A percentile compares a stretch with the other conserved stretches of the same genome.
Conservation (phyloP, 2,888 invertebrate species). For the Heteromyza rotundicornis region DNA sequence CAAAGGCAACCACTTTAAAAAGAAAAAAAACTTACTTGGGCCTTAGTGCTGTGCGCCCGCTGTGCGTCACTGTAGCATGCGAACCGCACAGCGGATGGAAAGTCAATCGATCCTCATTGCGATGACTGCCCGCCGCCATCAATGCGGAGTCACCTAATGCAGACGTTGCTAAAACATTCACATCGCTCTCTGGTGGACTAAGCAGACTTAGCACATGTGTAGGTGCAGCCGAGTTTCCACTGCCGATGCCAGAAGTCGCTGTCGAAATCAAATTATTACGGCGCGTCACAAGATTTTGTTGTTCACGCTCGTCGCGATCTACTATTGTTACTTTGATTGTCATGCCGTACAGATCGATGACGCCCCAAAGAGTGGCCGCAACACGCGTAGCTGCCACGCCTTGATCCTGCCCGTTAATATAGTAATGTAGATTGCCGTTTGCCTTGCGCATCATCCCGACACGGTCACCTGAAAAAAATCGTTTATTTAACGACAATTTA, state of each 20-base stretch:
- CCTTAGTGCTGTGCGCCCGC: conserved; percentile 87
- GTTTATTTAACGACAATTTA: not conserved
- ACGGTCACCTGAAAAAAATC: conserved; percentile 68
- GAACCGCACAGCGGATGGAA: conserved; percentile 93
- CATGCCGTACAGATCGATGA: conserved; percentile 94
- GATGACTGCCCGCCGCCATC: conserved; percentile 31
- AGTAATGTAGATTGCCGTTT: conserved; percentile 87
- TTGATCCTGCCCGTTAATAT: conserved; percentile 91
- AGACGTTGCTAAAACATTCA: conserved; percentile 51
- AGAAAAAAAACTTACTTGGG: conserved; percentile 74
- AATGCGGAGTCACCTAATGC: conserved; percentile 44
- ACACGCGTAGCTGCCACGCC: conserved; percentile 87
- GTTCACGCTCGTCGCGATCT: conserved; percentile 80
- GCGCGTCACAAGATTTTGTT: conserved; percentile 75
- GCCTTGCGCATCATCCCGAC: conserved; percentile 89
- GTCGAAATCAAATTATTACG: conserved; percentile 67
- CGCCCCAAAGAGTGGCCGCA: conserved; percentile 86
- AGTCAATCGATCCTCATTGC: conserved; percentile 70
- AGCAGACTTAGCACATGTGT: conserved; percentile 58
- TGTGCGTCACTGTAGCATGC: conserved; percentile 89
- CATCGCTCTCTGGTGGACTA: conserved; percentile 56
- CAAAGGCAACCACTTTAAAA: not conserved
- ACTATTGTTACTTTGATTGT: conserved; percentile 89
- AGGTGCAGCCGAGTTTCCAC: conserved; percentile 37
- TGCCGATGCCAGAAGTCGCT: conserved; percentile 34